Base-by-base conservation (phyloP, 1,140 invertebrate genomes). In the Oedothorax gibbosus region DNA sequence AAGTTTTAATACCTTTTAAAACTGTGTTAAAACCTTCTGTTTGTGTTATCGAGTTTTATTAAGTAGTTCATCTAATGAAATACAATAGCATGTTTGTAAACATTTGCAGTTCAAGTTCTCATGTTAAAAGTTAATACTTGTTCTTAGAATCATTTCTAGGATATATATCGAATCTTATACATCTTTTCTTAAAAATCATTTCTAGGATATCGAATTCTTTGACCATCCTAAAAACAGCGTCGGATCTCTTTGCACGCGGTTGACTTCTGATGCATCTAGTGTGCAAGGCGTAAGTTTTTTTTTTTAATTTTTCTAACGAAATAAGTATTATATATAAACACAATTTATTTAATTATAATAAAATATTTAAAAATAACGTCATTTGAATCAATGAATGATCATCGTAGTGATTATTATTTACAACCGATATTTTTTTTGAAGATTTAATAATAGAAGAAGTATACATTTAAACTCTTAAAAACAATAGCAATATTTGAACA, bases 151-250 rank as follows among this genome's bases (percentile, higher is more conserved):
- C 35, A 35, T 35, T 35, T 35, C 35, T 35, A 2, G 5, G 35
- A 35, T 35, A 35, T 66, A 8, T 66, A 18, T 20, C 12, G n/a
- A 14, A 66, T 18, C 11, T n/a, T 66, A 21, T n/a, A 15, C 12
- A 62, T 62, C 57, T 62, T 66, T 66, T 18, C 54, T 51, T 69
- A 15, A 7, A 0, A 10, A 14, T 77, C 9, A 11, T 54, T 64
- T 65, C 4, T 95, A 96, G 91, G 95, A 97, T 90, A 94, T 96
- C 83, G 95, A 93, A 0, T 97, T 93, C 92, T 96, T 93, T 88
- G 96, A 97, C 89, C 92, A 93, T 73, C 92, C 94, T 54, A 90
- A 89, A 10, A 95, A 97, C 88, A 94, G 93, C 14, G 87, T 95
- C 15, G 95, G 95, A 11, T 93, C 94, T 0, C 88, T 97, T 2